phyloP scores from a whole-genome alignment of 2,113 vertebrate genomes.

The Stercorarius parasiticus region DNA sequence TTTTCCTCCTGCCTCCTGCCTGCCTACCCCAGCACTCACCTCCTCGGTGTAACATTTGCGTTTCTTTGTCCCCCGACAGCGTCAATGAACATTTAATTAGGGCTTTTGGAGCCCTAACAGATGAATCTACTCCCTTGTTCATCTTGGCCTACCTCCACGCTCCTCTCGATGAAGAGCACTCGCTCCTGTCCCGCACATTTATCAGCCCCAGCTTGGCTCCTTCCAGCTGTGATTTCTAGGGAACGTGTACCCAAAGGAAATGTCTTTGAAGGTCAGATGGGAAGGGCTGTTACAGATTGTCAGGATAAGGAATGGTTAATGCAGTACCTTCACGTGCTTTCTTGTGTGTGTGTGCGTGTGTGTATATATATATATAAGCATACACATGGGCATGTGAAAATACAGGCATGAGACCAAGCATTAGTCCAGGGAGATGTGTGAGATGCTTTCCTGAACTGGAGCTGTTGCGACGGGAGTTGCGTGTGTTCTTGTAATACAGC shows the following conservation, averaged over 20 bases:
- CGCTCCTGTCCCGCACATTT: background rate
- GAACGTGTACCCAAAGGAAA: background rate
- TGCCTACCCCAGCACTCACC: background rate
- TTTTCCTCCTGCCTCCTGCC: background rate
- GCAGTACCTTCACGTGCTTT: background rate
- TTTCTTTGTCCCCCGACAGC: background rate
- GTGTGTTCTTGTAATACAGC: background rate
- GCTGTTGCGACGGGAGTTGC: background rate
- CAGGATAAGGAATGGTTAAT: background rate
- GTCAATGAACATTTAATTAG: background rate
- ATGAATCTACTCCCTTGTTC: background rate
- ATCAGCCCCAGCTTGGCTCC: background rate
- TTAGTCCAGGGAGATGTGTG: background rate
- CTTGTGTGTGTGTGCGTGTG: fast-evolving
- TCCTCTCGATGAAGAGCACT: background rate
- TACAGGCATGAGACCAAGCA: background rate
- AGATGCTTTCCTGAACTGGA: background rate
- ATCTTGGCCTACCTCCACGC: background rate
- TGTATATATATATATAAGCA: background rate
- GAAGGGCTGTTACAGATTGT: background rate
- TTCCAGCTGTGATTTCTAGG: background rate
- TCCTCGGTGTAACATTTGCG: background rate
- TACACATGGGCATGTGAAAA: no score
- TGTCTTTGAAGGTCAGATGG: background rate
- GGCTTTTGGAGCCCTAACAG: background rate